Conservation (phyloP, 2,888 invertebrate genomes). For the Dermolepida albohirtum region DNA sequence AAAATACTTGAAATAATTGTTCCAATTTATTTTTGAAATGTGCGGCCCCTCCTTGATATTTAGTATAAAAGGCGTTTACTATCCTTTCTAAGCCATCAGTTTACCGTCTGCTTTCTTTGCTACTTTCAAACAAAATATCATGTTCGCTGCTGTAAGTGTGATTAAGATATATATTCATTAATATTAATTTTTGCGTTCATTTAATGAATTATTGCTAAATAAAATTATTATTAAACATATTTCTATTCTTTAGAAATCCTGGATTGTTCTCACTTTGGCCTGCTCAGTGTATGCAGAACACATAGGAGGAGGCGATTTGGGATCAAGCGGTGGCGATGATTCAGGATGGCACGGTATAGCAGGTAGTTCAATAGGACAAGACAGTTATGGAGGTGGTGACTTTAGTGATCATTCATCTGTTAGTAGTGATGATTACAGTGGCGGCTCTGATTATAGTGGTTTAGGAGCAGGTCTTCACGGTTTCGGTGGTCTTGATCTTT, state of each 20-base stretch:
- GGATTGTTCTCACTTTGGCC: conserved; percentile 50
- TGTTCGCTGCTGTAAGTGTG: conserved; percentile 53
- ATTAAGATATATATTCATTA: conserved; percentile 5
- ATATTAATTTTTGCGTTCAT: conserved; percentile 1
- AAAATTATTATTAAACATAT: neutral
- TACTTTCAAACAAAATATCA: conserved; percentile 45
- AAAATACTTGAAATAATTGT: conserved; percentile 29
- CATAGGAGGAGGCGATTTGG: conserved; percentile 42
- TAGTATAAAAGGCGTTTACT: conserved; percentile 51
- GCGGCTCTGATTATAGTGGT: conserved; percentile 62
- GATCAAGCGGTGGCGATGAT: conserved; percentile 43
- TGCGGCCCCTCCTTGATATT: conserved; percentile 50
- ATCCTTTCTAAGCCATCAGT: conserved; percentile 49
- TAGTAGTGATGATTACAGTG: conserved; percentile 61
- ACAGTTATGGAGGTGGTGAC: conserved; percentile 36
- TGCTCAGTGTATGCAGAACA: conserved; percentile 51
- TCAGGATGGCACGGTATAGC: conserved; percentile 44
- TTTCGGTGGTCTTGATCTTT: conserved; percentile 55
- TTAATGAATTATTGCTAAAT: conserved; percentile 3
- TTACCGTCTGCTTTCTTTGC: conserved; percentile 48
- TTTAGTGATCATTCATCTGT: conserved; percentile 62
- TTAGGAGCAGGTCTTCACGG: conserved; percentile 64
- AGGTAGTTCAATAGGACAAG: conserved; percentile 31
- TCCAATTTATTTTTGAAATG: conserved; percentile 35
- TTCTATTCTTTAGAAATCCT: conserved; percentile 48